Evolutionary conservation across 2,113 vertebrate genomes (phyloP).

Genomic region (Heptranchias perlo): DNA sequence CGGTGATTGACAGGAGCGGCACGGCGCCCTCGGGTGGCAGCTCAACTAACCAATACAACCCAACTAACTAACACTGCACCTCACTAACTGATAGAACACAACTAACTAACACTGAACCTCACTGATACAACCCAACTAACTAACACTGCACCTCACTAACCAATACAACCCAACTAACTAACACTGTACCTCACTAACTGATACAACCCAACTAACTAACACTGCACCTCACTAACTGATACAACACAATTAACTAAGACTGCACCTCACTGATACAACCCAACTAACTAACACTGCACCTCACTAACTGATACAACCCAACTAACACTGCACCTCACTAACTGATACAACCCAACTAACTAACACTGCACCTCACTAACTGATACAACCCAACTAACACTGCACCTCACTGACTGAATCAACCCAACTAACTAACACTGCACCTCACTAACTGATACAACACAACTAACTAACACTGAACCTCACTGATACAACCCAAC

Average conservation of each 20-base stretch:
- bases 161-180: neutral
- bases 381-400: neutral
- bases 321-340: too few relatives aligned
- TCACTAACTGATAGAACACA: neutral
- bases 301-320: too few relatives aligned
- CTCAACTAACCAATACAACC: neutral
- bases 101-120: neutral
- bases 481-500: neutral
- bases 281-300: too few relatives aligned
- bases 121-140: neutral
- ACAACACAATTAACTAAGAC: too few relatives aligned
- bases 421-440: neutral
- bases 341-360: too few relatives aligned
- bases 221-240: neutral
- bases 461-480: too few relatives aligned
- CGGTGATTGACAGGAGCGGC: too few relatives aligned
- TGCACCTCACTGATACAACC: too few relatives aligned
- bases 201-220: neutral
- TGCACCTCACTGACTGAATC: neutral
- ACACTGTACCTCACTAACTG: neutral
- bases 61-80: neutral
- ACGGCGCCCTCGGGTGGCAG: neutral
- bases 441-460: neutral
- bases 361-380: neutral
- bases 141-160: neutral